Conservation (phyloP, 1,140 invertebrate species). For the Pseudoatta argentina region DNA sequence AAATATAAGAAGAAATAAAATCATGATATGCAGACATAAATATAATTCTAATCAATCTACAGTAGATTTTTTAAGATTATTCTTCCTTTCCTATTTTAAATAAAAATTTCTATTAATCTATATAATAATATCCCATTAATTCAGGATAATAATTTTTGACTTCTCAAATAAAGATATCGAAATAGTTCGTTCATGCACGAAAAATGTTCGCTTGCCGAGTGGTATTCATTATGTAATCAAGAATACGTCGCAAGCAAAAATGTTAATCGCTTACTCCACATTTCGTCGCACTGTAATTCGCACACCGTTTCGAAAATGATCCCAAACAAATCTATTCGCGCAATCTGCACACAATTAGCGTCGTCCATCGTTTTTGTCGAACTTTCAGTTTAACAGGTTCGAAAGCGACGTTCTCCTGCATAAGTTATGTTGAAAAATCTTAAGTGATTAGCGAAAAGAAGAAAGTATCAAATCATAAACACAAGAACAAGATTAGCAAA, state of each 20-base stretch:
- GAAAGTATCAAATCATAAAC: constrained; percentile 33
- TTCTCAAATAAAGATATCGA: background rate
- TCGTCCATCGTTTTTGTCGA: background rate
- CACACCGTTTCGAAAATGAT: background rate
- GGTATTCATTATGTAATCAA: background rate
- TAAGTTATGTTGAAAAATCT: background rate
- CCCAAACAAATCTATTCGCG: constrained; percentile 15
- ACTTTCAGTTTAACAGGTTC: constrained; percentile 9
- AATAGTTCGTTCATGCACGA: background rate
- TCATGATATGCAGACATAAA: background rate
- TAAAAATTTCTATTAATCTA: constrained; percentile 7
- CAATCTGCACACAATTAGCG: background rate
- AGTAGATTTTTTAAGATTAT: background rate
- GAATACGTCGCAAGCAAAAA: background rate
- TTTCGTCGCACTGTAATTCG: constrained; percentile 18
- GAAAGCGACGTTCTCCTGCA: too few species aligned
- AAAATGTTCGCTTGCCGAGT: background rate
- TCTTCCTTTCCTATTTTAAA: background rate
- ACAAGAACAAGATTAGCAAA: constrained; percentile 3
- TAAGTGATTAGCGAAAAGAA: background rate
- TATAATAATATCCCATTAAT: background rate
- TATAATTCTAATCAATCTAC: background rate
- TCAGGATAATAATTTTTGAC: background rate
- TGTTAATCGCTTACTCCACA: constrained; percentile 11
- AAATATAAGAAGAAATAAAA: constrained; percentile 3